phyloP scores from a whole-genome alignment of 2,113 vertebrate species.

The Salvelinus sp. region DNA sequence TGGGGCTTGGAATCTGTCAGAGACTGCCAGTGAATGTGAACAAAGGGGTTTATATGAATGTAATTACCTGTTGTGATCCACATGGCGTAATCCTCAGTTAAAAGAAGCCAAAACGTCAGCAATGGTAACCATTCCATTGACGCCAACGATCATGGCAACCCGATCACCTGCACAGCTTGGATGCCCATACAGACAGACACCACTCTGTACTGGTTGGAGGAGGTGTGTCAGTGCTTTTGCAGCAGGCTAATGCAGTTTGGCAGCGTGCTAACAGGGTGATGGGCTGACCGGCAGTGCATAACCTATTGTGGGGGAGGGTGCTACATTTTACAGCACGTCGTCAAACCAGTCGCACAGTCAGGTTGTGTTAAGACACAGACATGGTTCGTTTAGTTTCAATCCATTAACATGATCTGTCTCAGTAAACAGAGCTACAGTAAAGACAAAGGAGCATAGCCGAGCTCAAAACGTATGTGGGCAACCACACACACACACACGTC shows the following conservation, averaged over 20 bases:
- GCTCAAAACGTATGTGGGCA: too few species aligned
- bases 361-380: too few species aligned
- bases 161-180: not conserved
- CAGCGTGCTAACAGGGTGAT: not conserved
- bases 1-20: not conserved
- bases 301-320: not conserved
- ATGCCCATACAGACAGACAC: not conserved
- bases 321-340: too few species aligned
- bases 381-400: too few species aligned
- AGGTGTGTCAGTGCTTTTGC: not conserved
- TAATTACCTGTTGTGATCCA: not conserved
- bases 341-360: too few species aligned
- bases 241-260: not conserved
- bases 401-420: too few species aligned
- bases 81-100: not conserved
- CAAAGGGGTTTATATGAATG: not conserved
- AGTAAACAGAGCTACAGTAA: too few species aligned
- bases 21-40: not conserved
- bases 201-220: not conserved
- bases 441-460: too few species aligned
- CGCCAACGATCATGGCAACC: not conserved
- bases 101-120: not conserved
- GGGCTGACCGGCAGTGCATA: too few species aligned
- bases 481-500: too few species aligned
- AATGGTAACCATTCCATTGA: not conserved